These are phyloP conservation scores for Premnoplex brunnescens DNA, from an alignment of 2,797 vertebrate genomes.

Conservation along the genomic window DNA sequence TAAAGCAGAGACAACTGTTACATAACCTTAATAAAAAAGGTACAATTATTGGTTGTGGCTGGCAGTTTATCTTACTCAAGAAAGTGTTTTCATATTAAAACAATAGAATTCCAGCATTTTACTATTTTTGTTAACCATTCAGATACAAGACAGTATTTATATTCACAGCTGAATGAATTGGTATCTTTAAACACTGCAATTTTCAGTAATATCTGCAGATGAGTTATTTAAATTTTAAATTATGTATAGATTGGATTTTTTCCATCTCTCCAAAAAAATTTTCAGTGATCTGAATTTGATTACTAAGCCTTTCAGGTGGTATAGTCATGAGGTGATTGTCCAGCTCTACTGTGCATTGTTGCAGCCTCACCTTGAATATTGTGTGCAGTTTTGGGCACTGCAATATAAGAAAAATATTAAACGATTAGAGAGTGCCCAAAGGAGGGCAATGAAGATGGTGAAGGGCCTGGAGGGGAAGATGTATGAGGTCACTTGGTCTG, in stretches of 20 bases:
- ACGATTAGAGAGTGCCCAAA: not conserved
- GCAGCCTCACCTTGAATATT: not conserved
- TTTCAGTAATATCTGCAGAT: not conserved
- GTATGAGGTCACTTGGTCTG: not conserved
- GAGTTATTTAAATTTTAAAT: not conserved
- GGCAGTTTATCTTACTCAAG: constrained; percentile 1
- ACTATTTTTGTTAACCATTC: not conserved
- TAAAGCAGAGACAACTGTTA: not conserved
- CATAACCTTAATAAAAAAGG: not conserved
- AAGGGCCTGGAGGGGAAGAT: not conserved
- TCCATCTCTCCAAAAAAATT: not conserved
- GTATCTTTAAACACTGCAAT: not conserved
- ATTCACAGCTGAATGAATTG: not conserved
- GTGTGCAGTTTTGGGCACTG: not conserved
- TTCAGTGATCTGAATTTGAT: not conserved
- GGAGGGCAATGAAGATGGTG: not conserved
- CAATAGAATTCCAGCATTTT: not conserved
- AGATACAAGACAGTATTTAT: not conserved
- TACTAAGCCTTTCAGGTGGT: not conserved
- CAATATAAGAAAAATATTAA: not conserved
- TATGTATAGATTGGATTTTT: not conserved
- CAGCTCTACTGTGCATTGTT: not conserved
- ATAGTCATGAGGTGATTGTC: not conserved
- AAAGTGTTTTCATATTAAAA: not conserved
- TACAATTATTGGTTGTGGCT: constrained; percentile 16